phyloP scores from a whole-genome alignment of 1,140 invertebrate genomes.

The Acromyrmex charruanus region DNA sequence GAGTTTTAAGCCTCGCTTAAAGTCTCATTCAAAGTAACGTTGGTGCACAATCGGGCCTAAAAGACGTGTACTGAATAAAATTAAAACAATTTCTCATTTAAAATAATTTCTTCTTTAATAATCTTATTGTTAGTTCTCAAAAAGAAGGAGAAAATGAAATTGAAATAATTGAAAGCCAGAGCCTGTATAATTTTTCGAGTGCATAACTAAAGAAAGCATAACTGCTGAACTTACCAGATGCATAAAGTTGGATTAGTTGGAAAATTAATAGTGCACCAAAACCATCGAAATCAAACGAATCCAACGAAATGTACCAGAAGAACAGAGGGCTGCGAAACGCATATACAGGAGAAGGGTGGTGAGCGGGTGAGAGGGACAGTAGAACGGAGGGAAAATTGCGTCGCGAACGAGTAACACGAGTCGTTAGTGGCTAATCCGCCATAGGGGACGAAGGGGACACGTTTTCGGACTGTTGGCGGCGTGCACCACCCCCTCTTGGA shows the following conservation, averaged over 20 bases:
- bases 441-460: constrained; percentile 66
- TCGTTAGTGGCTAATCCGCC: constrained; percentile 83
- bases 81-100: neutral
- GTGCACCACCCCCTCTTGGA: constrained; percentile 23
- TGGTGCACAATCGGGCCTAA: no score
- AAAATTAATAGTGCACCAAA: constrained; percentile 51
- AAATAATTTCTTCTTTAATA: neutral
- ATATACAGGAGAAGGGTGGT: neutral
- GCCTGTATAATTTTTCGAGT: neutral
- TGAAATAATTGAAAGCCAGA: neutral
- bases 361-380: neutral
- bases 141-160: neutral
- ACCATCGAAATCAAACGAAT: constrained; percentile 24
- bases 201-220: neutral
- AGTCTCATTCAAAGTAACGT: no score
- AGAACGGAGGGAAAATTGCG: constrained; percentile 77
- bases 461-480: constrained; percentile 34
- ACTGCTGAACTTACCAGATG: neutral
- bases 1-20: no score
- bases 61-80: neutral
- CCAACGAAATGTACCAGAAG: constrained; percentile 11
- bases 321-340: constrained; percentile 36
- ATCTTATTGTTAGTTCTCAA: neutral
- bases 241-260: constrained; percentile 21
- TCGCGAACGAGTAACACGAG: constrained; percentile 81